These are phyloP conservation scores for Ascaphus truei DNA, from an alignment of 2,113 vertebrate species.

Conservation along the genomic window DNA sequence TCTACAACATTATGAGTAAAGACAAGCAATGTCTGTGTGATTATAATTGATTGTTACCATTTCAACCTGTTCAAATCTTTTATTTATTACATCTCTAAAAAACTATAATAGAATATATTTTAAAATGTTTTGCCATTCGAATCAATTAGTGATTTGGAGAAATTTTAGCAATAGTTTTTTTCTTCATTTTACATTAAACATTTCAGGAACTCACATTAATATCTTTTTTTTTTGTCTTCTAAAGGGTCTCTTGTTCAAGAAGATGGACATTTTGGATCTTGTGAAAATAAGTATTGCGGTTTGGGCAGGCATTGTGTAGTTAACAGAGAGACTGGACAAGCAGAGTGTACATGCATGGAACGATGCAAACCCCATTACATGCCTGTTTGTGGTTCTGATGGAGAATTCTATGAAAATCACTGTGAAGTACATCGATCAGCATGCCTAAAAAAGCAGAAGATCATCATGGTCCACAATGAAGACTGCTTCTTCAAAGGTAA, in stretches of 20 bases:
- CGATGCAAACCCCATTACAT: conserved; percentile 85
- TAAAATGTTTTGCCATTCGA: too few relatives aligned
- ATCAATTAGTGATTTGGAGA: too few relatives aligned
- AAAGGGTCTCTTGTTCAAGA: conserved; percentile 58
- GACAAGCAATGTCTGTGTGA: too few relatives aligned
- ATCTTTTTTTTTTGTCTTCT: background rate
- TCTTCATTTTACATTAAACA: too few relatives aligned
- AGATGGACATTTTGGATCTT: conserved; percentile 58
- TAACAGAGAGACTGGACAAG: conserved; percentile 65
- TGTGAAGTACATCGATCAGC: conserved; percentile 89
- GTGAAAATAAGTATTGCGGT: conserved; percentile 91
- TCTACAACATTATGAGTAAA: too few relatives aligned
- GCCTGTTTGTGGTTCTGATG: conserved; percentile 91
- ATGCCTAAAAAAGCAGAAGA: conserved; percentile 77
- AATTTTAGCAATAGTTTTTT: too few relatives aligned
- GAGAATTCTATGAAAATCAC: conserved; percentile 90
- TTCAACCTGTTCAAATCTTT: too few relatives aligned
- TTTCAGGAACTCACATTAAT: too few relatives aligned
- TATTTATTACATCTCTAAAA: too few relatives aligned
- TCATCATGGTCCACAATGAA: conserved; percentile 87
- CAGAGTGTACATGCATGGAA: conserved; percentile 83
- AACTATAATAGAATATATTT: too few relatives aligned
- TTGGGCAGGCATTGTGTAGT: conserved; percentile 83
- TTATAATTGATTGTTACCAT: too few relatives aligned
- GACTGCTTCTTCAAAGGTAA: conserved; percentile 96